Evolutionary conservation across 2,888 invertebrate species (phyloP), one percentile per base, ranked within the genome.

Genomic region (Phaedon cochleariae): DNA sequence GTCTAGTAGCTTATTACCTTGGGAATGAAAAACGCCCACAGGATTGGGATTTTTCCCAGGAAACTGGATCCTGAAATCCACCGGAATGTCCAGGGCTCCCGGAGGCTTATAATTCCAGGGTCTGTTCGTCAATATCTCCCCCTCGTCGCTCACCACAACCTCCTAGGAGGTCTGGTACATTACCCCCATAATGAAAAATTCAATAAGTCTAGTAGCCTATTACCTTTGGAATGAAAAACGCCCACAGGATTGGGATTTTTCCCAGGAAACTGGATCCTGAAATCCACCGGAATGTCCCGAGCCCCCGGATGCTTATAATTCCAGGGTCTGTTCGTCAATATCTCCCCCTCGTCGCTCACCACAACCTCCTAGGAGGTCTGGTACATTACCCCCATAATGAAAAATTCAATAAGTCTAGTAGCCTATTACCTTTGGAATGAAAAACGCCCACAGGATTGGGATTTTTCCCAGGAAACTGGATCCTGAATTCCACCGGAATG

Each of bases 71-170:
- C 91, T 86, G 73, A 93, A 89, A 79, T 93, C 91, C n/a, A 89
- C 86, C 0, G 93, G 92, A 74, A 92, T 91, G 70, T 93, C 93
- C 76, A 90, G 92, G 0, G 88, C 87, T 0, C 91, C 90, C 0
- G 92, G 92, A 1, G 90, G 88, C 72, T 92, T 92, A 75, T 93
- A 93, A 59, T 87, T 91, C 94, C 94, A 94, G 1, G 94, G 93
- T 60, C 92, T 87, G 74, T 90, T 88, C 1, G 92, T 93, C 2
- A 91, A 84, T 3, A 92, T 79, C 72, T 86, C 85, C 0, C 93
- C 94, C 3, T 88, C 89, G 2, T 86, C 82, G 70, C 92, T 89
- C 65, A 88, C 90, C 0, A 90, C 82, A 9, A 91, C 77, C 70
- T 91, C 87, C 77, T 95, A 95, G 0, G 86, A 87, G 0, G 91